Evolutionary conservation across 2,888 invertebrate genomes (phyloP), one percentile per base, ranked within the genome.

Genomic region (Xestia rhomboidea): DNA sequence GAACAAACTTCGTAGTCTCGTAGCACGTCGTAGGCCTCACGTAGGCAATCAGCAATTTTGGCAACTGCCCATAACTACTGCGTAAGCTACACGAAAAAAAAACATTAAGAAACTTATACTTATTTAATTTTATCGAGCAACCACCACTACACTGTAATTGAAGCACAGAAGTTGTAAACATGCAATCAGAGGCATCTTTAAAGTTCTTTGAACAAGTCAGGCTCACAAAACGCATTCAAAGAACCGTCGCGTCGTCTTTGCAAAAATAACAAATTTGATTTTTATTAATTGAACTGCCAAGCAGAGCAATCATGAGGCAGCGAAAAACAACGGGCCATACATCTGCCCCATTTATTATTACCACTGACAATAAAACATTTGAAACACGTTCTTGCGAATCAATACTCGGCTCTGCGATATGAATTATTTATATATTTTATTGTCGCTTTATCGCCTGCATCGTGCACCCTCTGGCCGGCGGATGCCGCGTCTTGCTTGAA

Each of bases 401-500:
- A 95, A 95, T 95, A 95, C 95, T 92, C 91, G 91, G 90, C 91
- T 92, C 91, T 90, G 85, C 89, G 82, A 89, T 93, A 96, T 96
- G 95, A 96, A 96, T 96, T 95, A 96, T 96, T 95, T 93, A 96
- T 96, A 91, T 94, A 93, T 95, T 96, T 95, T 96, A 96, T 96
- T 96, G 96, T 96, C 93, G 94, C 92, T 93, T 96, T 96, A 96
- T 96, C 96, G 94, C 95, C 93, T 91, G 92, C 89, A 96, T 95
- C 95, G 92, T 79, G 84, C 87, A 69, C 84, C 84, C 86, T 84
- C 83, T 79, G 74, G 76, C 79, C 74, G 73, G 86, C 85, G 88
- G 88, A 88, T 88, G 88, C 90, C 91, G 90, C 92, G 87, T 86
- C 88, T 89, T 88, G 89, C 91, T 92, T 94, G 93, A 95, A 96